Base-by-base conservation (phyloP, 2,888 invertebrate species). In the Icerya purchasi region DNA sequence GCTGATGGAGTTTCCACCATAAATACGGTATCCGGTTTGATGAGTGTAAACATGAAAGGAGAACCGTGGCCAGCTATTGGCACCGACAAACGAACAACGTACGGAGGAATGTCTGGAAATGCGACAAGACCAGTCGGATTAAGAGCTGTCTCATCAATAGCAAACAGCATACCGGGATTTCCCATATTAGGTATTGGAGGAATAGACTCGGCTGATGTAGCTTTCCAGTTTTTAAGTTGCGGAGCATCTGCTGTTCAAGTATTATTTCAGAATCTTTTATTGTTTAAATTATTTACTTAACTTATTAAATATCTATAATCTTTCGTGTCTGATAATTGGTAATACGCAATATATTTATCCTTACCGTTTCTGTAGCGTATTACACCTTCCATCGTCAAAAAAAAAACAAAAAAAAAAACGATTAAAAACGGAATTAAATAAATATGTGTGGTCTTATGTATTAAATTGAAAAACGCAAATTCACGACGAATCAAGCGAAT, bases 1-100 rank as follows among this genome's bases (percentile, higher is more conserved):
- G 97, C 97, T 1, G 81, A 82, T 71, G 97, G 97, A 1, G 96
- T 97, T 0, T 89, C 97, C 0, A 94, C 96, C 0, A 97, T 97
- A 60, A 98, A 98, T 72, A 98, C 97, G 0, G 89, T 98, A 0
- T 90, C 90, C 22, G 94, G 94, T 0, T 73, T 98, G 59, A 96
- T 97, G 94, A 82, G 91, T 68, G 86, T 97, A 2, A 81, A 78
- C 67, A 76, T 83, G 0, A 82, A 90, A 68, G 87, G 82, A 0
- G 78, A 78, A 0, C 86, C 97, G 0, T 98, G 97, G 97, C 97
- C 97, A 0, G 80, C 82, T 50, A 82, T 98, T 3, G 56, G 61
- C 3, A 3, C 20, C 21, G 10, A 72, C 73, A 59, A 73, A 74
- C 66, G 78, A 59, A 93, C 93, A 1, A 96, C 94, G 0, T 96